These are phyloP conservation scores for Nothobranchius furzeri DNA, from an alignment of 2,113 vertebrate species.

Conservation along the genomic window DNA sequence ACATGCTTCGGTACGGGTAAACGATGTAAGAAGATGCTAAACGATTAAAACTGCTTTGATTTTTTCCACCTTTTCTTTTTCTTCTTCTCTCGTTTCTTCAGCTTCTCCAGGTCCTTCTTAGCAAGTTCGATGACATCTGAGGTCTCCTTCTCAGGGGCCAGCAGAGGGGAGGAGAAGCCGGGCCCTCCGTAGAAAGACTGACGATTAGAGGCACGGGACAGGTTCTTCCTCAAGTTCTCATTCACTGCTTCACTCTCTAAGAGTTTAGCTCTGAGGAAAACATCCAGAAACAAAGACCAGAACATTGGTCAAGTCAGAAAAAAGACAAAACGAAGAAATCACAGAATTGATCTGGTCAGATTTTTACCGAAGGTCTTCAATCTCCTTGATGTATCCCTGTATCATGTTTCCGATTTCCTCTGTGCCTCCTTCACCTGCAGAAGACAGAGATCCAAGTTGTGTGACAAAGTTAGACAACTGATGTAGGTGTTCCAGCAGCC, in stretches of 20 bases:
- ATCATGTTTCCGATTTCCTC: slow-evolving; percentile 99
- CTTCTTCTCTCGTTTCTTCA: slow-evolving; percentile 93
- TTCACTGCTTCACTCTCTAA: slow-evolving; percentile 95
- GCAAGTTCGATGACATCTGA: slow-evolving; percentile 93
- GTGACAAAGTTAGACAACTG: background rate
- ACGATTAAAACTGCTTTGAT: background rate
- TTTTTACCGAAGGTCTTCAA: slow-evolving; percentile 93
- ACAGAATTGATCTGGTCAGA: background rate
- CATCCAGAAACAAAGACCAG: background rate
- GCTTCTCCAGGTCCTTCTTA: slow-evolving; percentile 96
- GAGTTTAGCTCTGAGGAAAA: slow-evolving; percentile 86
- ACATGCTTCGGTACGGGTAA: background rate
- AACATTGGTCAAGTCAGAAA: background rate
- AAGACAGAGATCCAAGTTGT: slow-evolving; percentile 10
- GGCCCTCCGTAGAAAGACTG: slow-evolving; percentile 84
- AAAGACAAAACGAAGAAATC: background rate
- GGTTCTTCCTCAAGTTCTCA: slow-evolving; percentile 89
- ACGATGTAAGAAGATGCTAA: background rate
- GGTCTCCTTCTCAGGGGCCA: slow-evolving; percentile 89
- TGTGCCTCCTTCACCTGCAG: slow-evolving; percentile 91
- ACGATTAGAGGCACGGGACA: slow-evolving; percentile 88
- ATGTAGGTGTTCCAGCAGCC: background rate
- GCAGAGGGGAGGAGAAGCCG: slow-evolving; percentile 81
- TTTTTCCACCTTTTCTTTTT: slow-evolving; percentile 91
- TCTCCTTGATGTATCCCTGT: slow-evolving; percentile 96